Percentiles rank a stretch among this genome's conserved stretches.
Evolutionary conservation across 2,113 vertebrate species (phyloP).

Genomic region (Prunella himalayana): DNA sequence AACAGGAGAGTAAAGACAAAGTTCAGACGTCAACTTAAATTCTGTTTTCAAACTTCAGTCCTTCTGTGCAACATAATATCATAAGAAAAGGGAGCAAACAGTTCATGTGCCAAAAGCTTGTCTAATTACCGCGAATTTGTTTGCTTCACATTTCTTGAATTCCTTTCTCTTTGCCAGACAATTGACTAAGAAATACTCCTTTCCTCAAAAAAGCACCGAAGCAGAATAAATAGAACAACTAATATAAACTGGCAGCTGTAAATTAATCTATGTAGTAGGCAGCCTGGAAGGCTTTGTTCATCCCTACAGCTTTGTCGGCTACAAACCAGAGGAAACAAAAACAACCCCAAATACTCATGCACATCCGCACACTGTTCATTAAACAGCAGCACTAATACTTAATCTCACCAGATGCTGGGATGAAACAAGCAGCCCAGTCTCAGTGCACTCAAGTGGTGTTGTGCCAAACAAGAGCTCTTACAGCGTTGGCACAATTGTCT

Average conservation of each 20-base stretch:
- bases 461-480: neutral
- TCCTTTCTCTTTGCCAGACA: slow-evolving; percentile 39
- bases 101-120: neutral
- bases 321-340: slow-evolving; percentile 22
- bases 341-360: slow-evolving; percentile 10
- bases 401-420: slow-evolving; percentile 11
- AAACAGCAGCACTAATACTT: slow-evolving; percentile 27
- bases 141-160: slow-evolving; percentile 44
- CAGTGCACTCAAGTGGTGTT: neutral
- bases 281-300: slow-evolving; percentile 10
- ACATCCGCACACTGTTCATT: neutral
- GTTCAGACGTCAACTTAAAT: neutral
- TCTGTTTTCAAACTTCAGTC: neutral
- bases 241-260: slow-evolving; percentile 52
- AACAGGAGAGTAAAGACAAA: neutral
- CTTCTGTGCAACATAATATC: neutral
- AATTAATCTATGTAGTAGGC: slow-evolving; percentile 30
- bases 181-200: slow-evolving; percentile 27
- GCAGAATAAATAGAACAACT: slow-evolving; percentile 54
- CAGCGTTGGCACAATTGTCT: rapidly evolving
- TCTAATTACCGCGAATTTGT: slow-evolving; percentile 2
- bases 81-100: neutral
- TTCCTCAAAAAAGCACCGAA: slow-evolving; percentile 31
- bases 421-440: neutral
- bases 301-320: neutral